Base-by-base conservation (phyloP, 1,140 invertebrate genomes). In the Asbolus verrucosus region DNA sequence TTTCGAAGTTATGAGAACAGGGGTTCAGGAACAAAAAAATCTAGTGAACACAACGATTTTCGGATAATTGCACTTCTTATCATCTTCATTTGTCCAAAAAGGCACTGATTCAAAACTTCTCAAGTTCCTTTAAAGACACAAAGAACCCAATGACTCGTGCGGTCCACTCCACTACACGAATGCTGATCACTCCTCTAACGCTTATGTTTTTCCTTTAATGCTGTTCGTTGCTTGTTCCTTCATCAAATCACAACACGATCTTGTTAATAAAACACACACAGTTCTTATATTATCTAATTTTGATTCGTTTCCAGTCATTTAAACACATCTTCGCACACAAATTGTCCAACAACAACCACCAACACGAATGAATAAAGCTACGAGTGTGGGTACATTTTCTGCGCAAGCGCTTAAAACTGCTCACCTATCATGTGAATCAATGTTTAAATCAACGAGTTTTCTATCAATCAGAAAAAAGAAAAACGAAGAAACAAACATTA, bases 61-160 rank as follows among this genome's bases (percentile, higher is more conserved):
- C 15, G 18, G 5, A 9, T 11, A 50, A 50, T 50, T 50, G 43
- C 43, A 50, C 43, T 50, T 50, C 9, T 18, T 50, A 11, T 36
- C 11, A 19, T 50, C 43, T 19, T 50, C 21, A 21, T 50, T 14
- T 9, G 3, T 50, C 19, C 18, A 13, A 21, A 21, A 41, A 50
- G 43, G 43, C 43, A 50, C 43, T 3, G 24, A n/a, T n/a, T n/a
- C n/a, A n/a, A 27, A 27, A 27, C 8, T 3, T 4, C 24, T 27
- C 3, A 27, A 27, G 8, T 50, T 50, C 6, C 8, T 3, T 50
- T 50, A 50, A 50, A 50, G 16, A 50, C 43, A 50, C 43, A 50
- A 50, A 50, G 43, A 50, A 50, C 43, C n/a, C n/a, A n/a, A 18
- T 8, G 16, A 50, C 19, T 54, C 46, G 46, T 54, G 46, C 46